phyloP scores from a whole-genome alignment of 2,888 invertebrate species.

The Mesorhabditis spiculigera region DNA sequence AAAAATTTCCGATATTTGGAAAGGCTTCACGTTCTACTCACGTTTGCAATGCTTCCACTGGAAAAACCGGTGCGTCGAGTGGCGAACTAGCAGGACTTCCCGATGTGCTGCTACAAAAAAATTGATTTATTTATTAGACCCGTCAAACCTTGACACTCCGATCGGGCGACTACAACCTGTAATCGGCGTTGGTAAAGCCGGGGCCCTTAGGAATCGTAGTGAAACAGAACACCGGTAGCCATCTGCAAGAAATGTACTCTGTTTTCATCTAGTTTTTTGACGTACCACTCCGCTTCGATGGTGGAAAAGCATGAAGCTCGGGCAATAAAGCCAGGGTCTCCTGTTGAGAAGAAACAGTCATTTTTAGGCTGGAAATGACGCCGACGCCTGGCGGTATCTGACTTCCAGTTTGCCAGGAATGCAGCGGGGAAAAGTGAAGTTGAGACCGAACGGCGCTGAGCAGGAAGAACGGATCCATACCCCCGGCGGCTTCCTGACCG shows the following conservation, averaged over 20 bases:
- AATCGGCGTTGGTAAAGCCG: background rate
- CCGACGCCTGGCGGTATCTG: background rate
- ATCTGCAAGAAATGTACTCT: background rate
- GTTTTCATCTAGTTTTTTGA: background rate
- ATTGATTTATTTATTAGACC: background rate
- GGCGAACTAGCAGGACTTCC: background rate
- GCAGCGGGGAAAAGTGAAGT: constrained; percentile 4
- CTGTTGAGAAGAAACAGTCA: too few relatives aligned
- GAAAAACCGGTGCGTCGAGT: background rate
- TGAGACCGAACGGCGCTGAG: background rate
- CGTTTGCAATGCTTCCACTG: background rate
- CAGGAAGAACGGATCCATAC: background rate
- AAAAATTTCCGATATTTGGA: background rate
- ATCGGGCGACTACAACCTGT: background rate
- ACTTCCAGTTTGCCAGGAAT: background rate
- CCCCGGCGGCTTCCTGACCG: background rate
- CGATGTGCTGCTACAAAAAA: background rate
- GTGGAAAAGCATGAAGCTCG: background rate
- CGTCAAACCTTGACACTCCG: background rate
- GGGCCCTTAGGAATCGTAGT: background rate
- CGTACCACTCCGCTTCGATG: background rate
- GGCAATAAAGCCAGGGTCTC: background rate
- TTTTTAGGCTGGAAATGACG: background rate
- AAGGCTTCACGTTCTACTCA: background rate
- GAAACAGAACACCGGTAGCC: background rate